phyloP scores from a whole-genome alignment of 2,113 vertebrate species.

The Megaceryle maxima region DNA sequence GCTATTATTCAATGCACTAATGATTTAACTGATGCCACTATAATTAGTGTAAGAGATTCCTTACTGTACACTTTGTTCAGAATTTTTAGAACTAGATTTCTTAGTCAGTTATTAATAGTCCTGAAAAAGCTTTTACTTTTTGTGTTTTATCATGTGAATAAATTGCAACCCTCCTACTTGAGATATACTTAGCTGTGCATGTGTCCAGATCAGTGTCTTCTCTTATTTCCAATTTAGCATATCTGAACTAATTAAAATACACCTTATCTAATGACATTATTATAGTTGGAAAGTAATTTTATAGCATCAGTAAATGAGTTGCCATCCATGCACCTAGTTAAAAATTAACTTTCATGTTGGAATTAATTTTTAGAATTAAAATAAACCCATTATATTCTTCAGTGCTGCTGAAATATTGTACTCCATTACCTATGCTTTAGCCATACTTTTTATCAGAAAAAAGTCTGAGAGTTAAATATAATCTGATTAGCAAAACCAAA shows the following conservation, averaged over 20 bases:
- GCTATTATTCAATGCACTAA: not conserved
- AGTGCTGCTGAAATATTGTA: not conserved
- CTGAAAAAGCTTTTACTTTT: not conserved
- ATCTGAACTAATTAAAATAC: constrained; percentile 32
- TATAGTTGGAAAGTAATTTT: constrained; percentile 3
- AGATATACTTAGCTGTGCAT: not conserved
- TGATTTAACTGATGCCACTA: constrained; percentile 12
- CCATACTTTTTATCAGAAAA: not conserved
- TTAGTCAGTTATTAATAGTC: not conserved
- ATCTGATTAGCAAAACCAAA: not conserved
- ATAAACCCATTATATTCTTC: not conserved
- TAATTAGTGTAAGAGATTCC: constrained; percentile 31
- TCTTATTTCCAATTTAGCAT: not conserved
- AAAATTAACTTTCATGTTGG: not conserved
- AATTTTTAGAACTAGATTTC: not conserved
- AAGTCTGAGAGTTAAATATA: not conserved
- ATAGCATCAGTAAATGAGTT: constrained; percentile 6
- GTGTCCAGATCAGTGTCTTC: not conserved
- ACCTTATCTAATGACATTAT: not conserved
- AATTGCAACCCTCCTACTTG: not conserved
- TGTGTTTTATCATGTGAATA: constrained; percentile 19
- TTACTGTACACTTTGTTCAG: not conserved
- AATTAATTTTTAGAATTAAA: constrained; percentile 36
- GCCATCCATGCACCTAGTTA: not conserved
- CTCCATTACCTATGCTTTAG: not conserved